phyloP scores from a whole-genome alignment of 2,113 vertebrate genomes.

The Puffinus mauretanicus region DNA sequence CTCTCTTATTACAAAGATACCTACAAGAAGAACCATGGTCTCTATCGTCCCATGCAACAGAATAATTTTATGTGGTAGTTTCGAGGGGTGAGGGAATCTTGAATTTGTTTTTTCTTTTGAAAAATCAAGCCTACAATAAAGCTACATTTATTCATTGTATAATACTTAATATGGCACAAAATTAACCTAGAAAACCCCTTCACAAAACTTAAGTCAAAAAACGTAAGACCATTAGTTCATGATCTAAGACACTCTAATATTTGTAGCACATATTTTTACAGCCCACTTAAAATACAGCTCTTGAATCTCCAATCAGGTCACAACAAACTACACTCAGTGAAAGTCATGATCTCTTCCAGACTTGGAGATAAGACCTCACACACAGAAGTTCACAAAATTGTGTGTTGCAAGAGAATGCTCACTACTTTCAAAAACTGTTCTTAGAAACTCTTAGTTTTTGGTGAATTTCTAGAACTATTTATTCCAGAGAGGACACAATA shows the following conservation, averaged over 20 bases:
- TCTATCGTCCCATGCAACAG: not conserved
- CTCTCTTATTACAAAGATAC: not conserved
- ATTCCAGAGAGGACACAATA: not conserved
- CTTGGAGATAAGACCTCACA: not conserved
- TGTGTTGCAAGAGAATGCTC: not conserved
- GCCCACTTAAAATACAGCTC: not conserved
- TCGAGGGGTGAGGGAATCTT: not conserved
- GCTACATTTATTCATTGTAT: accelerated
- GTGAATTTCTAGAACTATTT: not conserved
- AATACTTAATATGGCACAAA: not conserved
- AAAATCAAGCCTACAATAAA: not conserved
- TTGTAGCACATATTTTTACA: not conserved
- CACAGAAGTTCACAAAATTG: not conserved
- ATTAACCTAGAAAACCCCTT: not conserved
- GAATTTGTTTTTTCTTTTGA: not conserved
- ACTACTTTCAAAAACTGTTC: not conserved
- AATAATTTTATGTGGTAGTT: not conserved
- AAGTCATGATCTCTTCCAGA: not conserved
- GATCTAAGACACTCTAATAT: not conserved
- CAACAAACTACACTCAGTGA: not conserved
- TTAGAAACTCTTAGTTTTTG: not conserved
- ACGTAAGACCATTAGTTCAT: not conserved
- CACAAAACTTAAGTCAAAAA: not conserved
- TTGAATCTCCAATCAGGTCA: not conserved
- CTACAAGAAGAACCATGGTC: not conserved